These are phyloP conservation scores for Bungarus multicinctus DNA, from an alignment of 2,113 vertebrate species.

Conservation along the genomic window DNA sequence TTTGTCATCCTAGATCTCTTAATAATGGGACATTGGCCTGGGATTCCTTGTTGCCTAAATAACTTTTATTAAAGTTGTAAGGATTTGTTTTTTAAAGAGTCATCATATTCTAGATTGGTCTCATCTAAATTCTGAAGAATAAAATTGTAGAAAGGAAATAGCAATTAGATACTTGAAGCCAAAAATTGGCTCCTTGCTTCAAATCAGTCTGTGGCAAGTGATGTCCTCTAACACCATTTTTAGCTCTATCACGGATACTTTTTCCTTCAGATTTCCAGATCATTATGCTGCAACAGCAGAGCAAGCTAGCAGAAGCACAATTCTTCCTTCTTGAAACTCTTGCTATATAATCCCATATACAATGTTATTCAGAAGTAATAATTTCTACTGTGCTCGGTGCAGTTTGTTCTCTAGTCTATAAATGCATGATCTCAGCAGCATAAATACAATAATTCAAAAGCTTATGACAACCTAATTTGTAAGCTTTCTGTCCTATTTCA, in stretches of 20 bases:
- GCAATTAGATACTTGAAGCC: neutral
- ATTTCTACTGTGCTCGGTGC: neutral
- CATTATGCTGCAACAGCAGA: neutral
- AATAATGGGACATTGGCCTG: conserved; percentile 37
- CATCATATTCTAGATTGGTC: conserved; percentile 41
- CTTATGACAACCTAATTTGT: neutral
- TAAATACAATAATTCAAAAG: neutral
- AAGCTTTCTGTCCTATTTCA: neutral
- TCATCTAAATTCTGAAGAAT: conserved; percentile 44
- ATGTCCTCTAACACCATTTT: neutral
- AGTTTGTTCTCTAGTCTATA: neutral
- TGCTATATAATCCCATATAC: neutral
- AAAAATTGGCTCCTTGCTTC: neutral
- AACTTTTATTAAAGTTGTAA: conserved; percentile 47
- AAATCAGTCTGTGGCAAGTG: neutral
- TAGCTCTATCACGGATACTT: neutral
- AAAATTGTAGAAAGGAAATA: conserved; percentile 38
- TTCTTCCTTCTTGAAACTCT: neutral
- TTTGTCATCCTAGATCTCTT: conserved; percentile 56
- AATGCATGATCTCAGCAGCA: neutral
- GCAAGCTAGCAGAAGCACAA: neutral
- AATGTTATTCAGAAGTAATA: neutral
- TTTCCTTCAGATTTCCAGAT: neutral
- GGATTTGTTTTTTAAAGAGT: conserved; percentile 42
- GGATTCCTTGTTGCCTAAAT: conserved; percentile 51